Evolutionary conservation across 2,888 invertebrate species (phyloP).

Genomic region (Pharmacophagus antenor): DNA sequence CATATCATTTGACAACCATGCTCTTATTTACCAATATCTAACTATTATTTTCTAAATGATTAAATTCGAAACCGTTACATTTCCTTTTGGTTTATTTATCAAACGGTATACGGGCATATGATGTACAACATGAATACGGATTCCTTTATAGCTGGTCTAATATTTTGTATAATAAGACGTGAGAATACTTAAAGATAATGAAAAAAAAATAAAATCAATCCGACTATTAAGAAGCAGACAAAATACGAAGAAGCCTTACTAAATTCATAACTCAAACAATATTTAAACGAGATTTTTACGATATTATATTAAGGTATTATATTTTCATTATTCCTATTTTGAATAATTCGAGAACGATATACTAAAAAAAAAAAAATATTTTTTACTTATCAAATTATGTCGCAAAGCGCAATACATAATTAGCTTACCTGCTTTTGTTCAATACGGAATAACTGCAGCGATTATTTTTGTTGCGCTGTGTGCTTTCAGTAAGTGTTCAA

Average conservation of each 20-base stretch:
- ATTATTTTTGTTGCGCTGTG: constrained; percentile 13
- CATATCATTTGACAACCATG: constrained; percentile 40
- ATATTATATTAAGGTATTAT: constrained; percentile 6
- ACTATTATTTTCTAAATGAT: constrained; percentile 56
- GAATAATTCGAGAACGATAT: not conserved
- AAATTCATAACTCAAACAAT: constrained; percentile 2
- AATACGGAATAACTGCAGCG: constrained; percentile 8
- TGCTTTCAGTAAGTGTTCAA: constrained; percentile 7
- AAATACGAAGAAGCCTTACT: not conserved
- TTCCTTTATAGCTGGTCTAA: constrained; percentile 50
- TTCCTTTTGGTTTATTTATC: constrained; percentile 48
- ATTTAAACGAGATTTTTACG: constrained; percentile 11
- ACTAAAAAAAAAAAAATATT: not conserved
- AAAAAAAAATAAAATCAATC: not conserved
- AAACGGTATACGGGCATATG: constrained; percentile 58
- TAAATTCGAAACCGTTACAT: constrained; percentile 47
- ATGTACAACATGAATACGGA: constrained; percentile 53
- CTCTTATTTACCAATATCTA: constrained; percentile 50
- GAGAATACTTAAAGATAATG: not conserved
- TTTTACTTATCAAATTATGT: constrained; percentile 1
- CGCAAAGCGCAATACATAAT: constrained; percentile 12
- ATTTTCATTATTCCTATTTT: not conserved
- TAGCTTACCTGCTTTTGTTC: constrained; percentile 6
- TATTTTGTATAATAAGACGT: constrained; percentile 31
- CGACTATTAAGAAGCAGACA: not conserved